Conservation (phyloP, 2,797 vertebrate species). For the Ataeniobius toweri region DNA sequence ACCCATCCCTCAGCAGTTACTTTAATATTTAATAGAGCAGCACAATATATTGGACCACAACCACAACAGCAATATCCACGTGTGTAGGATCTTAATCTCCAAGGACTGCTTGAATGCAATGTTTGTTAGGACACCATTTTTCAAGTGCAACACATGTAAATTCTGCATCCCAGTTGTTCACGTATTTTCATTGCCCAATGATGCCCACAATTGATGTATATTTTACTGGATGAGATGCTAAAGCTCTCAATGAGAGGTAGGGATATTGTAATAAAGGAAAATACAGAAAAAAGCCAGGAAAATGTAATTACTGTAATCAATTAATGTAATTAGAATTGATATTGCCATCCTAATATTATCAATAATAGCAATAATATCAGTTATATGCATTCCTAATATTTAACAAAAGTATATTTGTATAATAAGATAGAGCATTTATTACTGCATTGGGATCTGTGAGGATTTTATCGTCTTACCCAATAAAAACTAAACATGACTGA, state of each 20-base stretch:
- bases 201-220: not conserved
- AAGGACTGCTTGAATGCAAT: not conserved
- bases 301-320: too few relatives aligned
- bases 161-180: not conserved
- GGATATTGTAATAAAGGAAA: not conserved
- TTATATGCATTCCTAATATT: not conserved
- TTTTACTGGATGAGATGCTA: not conserved
- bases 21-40: not conserved
- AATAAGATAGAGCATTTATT: not conserved
- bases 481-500: not conserved
- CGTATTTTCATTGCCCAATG: too few relatives aligned
- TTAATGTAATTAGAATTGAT: not conserved
- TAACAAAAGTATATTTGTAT: not conserved
- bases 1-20: not conserved
- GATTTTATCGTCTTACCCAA: not conserved
- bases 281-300: not conserved
- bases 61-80: not conserved
- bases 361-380: not conserved
- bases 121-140: not conserved
- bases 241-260: not conserved
- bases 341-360: not conserved
- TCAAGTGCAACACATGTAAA: not conserved
- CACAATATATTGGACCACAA: not conserved
- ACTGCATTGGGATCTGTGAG: not conserved
- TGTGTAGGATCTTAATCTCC: not conserved